Evolutionary conservation across 35 echinoderm and acorn worm species (phyloP).

Genomic region (Ophioderma brevispina): DNA sequence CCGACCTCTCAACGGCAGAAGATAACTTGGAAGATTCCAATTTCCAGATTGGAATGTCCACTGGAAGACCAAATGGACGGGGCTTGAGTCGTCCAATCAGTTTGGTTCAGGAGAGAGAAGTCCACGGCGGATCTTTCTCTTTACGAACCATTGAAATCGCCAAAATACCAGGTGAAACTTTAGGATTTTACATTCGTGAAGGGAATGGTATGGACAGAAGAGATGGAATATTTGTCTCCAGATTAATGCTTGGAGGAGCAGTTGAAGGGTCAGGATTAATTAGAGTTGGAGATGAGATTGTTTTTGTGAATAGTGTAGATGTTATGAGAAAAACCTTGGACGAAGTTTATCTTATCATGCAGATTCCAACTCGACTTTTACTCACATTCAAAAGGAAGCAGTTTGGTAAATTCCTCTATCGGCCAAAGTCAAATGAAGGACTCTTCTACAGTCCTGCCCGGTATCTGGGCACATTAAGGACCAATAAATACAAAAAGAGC

Average conservation of each 20-base stretch:
- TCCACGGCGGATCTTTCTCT: constrained; percentile 90
- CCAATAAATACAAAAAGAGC: not conserved
- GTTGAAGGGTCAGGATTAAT: constrained; percentile 84
- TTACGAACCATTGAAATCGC: constrained; percentile 93
- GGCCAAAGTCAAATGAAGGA: constrained; percentile 13
- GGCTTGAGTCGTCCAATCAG: constrained; percentile 34
- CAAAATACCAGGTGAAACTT: constrained; percentile 90
- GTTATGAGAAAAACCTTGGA: constrained; percentile 86
- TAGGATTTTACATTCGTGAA: constrained; percentile 90
- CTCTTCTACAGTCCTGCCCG: not conserved
- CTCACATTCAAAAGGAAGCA: constrained; percentile 91
- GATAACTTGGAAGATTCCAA: constrained; percentile 49
- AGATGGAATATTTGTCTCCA: constrained; percentile 90
- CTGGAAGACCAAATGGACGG: constrained; percentile 56
- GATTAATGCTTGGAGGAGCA: constrained; percentile 85
- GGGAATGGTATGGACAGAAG: constrained; percentile 84
- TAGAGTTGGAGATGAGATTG: constrained; percentile 91
- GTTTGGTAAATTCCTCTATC: constrained; percentile 75
- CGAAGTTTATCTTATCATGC: constrained; percentile 87
- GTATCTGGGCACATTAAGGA: constrained; percentile 2
- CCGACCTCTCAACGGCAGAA: constrained; percentile 55
- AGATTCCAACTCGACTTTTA: constrained; percentile 92
- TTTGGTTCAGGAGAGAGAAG: constrained; percentile 93
- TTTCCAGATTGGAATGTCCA: constrained; percentile 35
- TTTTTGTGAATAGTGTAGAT: constrained; percentile 96